Evolutionary conservation across 1,140 invertebrate genomes (phyloP).

Genomic region (Battus philenor): DNA sequence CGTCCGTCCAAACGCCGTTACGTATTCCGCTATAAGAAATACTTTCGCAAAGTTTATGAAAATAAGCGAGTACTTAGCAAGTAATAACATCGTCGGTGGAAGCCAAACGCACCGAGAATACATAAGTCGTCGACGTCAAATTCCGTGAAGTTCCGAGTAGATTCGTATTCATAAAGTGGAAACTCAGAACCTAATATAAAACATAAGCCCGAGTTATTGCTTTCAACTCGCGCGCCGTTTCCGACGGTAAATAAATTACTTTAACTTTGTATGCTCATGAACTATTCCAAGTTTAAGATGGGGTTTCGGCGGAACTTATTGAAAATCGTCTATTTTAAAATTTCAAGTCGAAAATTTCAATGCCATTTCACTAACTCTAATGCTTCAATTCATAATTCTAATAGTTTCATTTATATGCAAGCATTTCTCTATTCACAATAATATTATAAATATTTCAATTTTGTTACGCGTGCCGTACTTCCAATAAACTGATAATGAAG

Average conservation of each 20-base stretch:
- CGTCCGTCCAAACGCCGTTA: slow-evolving; percentile 1
- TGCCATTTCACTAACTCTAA: too few species aligned
- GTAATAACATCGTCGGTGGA: slow-evolving; percentile 11
- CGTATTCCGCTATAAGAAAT: slow-evolving; percentile 7
- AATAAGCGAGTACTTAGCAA: slow-evolving; percentile 13
- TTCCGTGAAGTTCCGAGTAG: slow-evolving; percentile 31
- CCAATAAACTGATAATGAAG: too few species aligned
- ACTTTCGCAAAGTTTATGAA: slow-evolving; percentile 11
- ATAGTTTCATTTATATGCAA: too few species aligned
- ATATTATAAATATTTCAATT: too few species aligned
- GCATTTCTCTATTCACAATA: too few species aligned
- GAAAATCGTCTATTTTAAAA: slow-evolving; percentile 16
- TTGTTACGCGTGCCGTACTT: too few species aligned
- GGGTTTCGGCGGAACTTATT: slow-evolving; percentile 14
- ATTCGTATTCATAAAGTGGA: slow-evolving; percentile 39
- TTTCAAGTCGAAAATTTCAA: neutral
- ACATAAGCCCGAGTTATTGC: slow-evolving; percentile 39
- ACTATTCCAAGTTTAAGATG: slow-evolving; percentile 24
- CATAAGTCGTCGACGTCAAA: slow-evolving; percentile 22
- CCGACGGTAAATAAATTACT: slow-evolving; percentile 36
- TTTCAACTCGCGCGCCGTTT: slow-evolving; percentile 30
- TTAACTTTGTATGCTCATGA: slow-evolving; percentile 24
- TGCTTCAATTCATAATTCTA: too few species aligned
- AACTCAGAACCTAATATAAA: slow-evolving; percentile 43
- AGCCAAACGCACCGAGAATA: slow-evolving; percentile 9